Conservation (phyloP, 2,888 invertebrate species). For the Hyposoter dolosus region DNA sequence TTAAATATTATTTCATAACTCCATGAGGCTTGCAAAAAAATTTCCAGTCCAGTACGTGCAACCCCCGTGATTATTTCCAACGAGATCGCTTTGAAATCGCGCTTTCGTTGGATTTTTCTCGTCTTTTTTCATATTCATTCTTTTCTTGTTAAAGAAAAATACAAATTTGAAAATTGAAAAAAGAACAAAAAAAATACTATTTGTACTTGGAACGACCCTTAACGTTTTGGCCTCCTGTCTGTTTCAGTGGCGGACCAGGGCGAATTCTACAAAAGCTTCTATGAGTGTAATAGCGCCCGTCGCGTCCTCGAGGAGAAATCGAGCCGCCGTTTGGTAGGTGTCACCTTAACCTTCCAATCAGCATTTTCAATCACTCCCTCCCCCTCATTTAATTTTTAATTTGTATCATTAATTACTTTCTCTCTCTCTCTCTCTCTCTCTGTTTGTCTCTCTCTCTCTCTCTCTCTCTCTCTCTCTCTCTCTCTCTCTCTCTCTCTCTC, state of each 20-base stretch:
- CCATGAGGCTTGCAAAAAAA: conserved; percentile 30
- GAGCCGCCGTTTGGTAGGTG: conserved; percentile 90
- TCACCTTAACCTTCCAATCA: conserved; percentile 79
- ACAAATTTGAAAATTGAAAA: conserved; percentile 52
- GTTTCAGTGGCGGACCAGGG: conserved; percentile 90
- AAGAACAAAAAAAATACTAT: conserved; percentile 41
- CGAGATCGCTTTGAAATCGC: conserved; percentile 63
- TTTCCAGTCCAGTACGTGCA: conserved; percentile 56
- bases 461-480: conserved; percentile 32
- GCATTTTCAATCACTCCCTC: conserved; percentile 58
- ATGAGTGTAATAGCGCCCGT: conserved; percentile 90
- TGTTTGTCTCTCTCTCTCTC: conserved; percentile 51
- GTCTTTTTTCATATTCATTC: conserved; percentile 47
- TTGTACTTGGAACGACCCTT: conserved; percentile 74
- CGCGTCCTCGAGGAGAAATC: conserved; percentile 88
- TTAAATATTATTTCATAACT: conserved; percentile 11
- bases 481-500: conserved; percentile 36
- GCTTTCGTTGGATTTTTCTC: conserved; percentile 62
- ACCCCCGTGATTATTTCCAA: conserved; percentile 51
- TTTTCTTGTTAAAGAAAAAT: conserved; percentile 8
- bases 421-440: conserved; percentile 43
- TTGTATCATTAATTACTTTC: conserved; percentile 45
- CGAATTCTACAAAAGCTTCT: conserved; percentile 95
- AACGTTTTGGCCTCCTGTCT: conserved; percentile 86
- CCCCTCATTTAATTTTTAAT: conserved; percentile 21